Evolutionary conservation across 2,797 vertebrate genomes (phyloP).

Genomic region (Acanthurus tractus): DNA sequence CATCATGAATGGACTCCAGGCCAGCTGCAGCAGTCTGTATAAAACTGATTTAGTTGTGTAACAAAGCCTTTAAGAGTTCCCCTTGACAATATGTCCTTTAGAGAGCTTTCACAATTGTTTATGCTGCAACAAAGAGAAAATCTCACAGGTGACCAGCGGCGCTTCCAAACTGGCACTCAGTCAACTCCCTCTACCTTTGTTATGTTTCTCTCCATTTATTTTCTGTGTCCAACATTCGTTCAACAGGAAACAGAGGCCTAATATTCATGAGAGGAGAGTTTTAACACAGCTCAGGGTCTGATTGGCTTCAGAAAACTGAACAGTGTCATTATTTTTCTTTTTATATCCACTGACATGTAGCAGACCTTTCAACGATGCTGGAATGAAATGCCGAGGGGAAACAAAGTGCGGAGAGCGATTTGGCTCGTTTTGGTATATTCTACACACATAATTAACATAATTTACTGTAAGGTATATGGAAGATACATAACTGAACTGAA

Average conservation of each 20-base stretch:
- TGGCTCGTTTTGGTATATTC: slow-evolving; percentile 10
- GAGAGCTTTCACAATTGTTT: slow-evolving; percentile 46
- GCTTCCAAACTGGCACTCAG: slow-evolving; percentile 38
- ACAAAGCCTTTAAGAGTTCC: slow-evolving; percentile 54
- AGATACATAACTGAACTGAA: not conserved
- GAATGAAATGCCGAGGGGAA: slow-evolving; percentile 27
- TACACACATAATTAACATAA: slow-evolving; percentile 17
- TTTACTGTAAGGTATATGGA: not conserved
- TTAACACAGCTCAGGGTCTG: slow-evolving; percentile 15
- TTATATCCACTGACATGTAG: slow-evolving; percentile 45
- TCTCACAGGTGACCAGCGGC: slow-evolving; percentile 44
- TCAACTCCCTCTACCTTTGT: slow-evolving; percentile 29
- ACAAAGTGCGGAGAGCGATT: slow-evolving; percentile 5
- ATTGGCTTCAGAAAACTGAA: slow-evolving; percentile 51
- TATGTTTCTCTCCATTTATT: slow-evolving; percentile 14
- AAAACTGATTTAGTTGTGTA: slow-evolving; percentile 56
- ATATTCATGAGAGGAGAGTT: slow-evolving; percentile 28
- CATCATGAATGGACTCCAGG: slow-evolving; percentile 28
- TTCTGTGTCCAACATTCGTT: slow-evolving; percentile 40
- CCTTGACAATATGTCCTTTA: slow-evolving; percentile 21
- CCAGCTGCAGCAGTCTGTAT: slow-evolving; percentile 54
- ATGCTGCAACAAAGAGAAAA: slow-evolving; percentile 47
- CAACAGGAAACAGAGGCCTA: slow-evolving; percentile 49
- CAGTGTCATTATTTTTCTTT: slow-evolving; percentile 12
- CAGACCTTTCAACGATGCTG: slow-evolving; percentile 44